Percentiles rank a stretch among this genome's conserved stretches.
Conservation (phyloP, 2,797 vertebrate species). For the Lacerta bilineata region DNA sequence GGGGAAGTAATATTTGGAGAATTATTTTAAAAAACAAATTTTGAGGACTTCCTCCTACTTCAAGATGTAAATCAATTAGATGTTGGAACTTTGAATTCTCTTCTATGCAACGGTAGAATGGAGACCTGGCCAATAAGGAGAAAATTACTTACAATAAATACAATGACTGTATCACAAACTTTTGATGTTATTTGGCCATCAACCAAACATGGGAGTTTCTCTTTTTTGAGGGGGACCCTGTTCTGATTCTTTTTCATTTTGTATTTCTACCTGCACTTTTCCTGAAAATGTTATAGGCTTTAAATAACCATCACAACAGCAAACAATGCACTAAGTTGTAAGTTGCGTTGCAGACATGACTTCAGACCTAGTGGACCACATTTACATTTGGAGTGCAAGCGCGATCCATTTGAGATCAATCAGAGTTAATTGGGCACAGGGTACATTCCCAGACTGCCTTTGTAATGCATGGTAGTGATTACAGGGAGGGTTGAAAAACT, state of each 20-base stretch:
- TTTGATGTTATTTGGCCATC: neutral
- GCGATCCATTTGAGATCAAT: neutral
- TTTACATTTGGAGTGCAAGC: neutral
- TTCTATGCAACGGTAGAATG: too few relatives aligned
- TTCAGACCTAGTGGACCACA: conserved; percentile 27
- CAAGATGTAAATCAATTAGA: neutral
- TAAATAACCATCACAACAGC: neutral
- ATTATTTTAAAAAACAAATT: neutral
- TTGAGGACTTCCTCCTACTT: neutral
- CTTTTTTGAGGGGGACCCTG: neutral
- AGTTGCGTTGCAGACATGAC: neutral
- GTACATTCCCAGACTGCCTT: neutral
- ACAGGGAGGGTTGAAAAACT: neutral
- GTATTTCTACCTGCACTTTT: neutral
- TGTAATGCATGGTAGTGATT: neutral
- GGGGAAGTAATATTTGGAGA: conserved; percentile 17
- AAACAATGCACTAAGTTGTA: neutral
- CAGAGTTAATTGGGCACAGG: neutral
- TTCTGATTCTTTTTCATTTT: neutral
- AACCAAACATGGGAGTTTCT: neutral
- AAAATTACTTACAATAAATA: neutral
- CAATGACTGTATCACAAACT: neutral
- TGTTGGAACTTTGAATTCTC: neutral
- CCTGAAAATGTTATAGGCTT: neutral
- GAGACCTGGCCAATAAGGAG: neutral